These are phyloP conservation scores for Nothocercus julius DNA, from an alignment of 2,113 vertebrate species.

Conservation along the genomic window DNA sequence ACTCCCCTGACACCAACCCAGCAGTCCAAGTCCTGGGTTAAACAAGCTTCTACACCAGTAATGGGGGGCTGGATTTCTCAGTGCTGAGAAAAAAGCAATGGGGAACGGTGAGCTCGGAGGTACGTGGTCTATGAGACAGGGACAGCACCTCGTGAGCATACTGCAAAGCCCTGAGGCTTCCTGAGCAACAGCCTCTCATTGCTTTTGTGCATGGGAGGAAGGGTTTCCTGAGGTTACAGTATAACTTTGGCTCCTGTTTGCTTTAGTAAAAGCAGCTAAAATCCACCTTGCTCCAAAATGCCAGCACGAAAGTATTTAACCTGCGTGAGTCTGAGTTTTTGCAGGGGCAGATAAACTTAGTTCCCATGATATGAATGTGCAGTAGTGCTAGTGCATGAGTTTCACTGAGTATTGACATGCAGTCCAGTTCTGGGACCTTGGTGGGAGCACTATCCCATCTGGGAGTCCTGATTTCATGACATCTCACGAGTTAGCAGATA, in stretches of 20 bases:
- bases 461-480: neutral
- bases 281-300: neutral
- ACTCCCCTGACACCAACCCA: neutral
- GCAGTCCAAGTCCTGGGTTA: neutral
- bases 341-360: neutral
- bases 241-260: neutral
- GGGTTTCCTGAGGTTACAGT: neutral
- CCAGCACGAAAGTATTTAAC: neutral
- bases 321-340: accelerated
- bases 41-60: neutral
- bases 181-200: neutral
- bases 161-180: neutral
- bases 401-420: neutral
- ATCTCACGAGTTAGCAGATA: neutral
- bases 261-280: neutral
- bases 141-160: neutral
- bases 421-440: neutral
- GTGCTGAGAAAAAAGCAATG: neutral
- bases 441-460: neutral
- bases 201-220: neutral
- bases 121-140: too few species aligned
- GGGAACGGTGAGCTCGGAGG: accelerated
- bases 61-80: neutral
- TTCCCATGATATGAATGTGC: neutral
- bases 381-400: neutral